These are phyloP conservation scores for Agrotis ipsilon DNA, from an alignment of 2,888 invertebrate genomes.

Conservation along the genomic window DNA sequence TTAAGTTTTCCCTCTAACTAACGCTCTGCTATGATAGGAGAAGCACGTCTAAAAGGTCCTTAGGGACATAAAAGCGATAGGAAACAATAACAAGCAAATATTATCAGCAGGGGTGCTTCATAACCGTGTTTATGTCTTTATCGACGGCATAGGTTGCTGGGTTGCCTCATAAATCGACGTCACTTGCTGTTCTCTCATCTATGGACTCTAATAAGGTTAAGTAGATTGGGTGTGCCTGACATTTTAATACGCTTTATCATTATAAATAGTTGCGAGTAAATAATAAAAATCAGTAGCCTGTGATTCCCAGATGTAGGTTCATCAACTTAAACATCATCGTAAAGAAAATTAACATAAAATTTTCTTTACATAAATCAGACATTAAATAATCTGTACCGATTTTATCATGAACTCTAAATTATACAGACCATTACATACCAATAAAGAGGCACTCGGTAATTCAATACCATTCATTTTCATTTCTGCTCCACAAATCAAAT, in stretches of 20 bases:
- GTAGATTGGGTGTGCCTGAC: constrained; percentile 14
- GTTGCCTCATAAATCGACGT: constrained; percentile 61
- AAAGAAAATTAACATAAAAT: too few relatives aligned
- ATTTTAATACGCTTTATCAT: constrained; percentile 20
- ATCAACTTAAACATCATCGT: too few relatives aligned
- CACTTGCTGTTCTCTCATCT: constrained; percentile 55
- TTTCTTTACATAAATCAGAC: too few relatives aligned
- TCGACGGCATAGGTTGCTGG: constrained; percentile 68
- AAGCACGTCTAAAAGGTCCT: constrained; percentile 30
- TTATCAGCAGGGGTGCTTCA: constrained; percentile 78
- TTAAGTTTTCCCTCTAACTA: background rate
- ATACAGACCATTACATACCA: constrained; percentile 25
- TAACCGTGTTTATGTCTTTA: constrained; percentile 79
- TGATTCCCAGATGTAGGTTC: too few relatives aligned
- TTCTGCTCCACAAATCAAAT: constrained; percentile 42
- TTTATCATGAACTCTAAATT: constrained; percentile 2
- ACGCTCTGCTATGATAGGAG: background rate
- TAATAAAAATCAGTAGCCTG: too few relatives aligned
- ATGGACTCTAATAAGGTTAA: constrained; percentile 45
- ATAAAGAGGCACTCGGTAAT: constrained; percentile 31
- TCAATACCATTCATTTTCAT: constrained; percentile 38
- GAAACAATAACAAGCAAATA: constrained; percentile 78
- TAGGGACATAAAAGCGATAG: constrained; percentile 70
- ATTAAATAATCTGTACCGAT: background rate
- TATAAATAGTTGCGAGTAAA: too few relatives aligned